phyloP scores from a whole-genome alignment of 2,888 invertebrate species.

The Marronus borbonicus region DNA sequence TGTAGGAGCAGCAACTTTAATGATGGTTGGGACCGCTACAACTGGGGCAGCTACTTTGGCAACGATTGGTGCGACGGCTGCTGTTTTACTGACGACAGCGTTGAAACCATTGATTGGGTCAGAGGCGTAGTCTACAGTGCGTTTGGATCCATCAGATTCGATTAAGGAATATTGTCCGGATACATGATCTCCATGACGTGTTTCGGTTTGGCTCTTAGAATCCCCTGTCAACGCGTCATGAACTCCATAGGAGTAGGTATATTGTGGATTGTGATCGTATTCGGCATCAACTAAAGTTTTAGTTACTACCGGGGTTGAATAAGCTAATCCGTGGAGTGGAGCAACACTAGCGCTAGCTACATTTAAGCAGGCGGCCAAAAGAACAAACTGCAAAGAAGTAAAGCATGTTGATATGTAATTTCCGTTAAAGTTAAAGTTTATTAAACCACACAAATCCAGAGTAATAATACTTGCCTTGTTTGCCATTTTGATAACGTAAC shows the following conservation, averaged over 20 bases:
- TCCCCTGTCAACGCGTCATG: slow-evolving; percentile 75
- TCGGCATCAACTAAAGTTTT: slow-evolving; percentile 61
- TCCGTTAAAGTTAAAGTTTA: not conserved
- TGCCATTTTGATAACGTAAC: no score
- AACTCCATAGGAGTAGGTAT: slow-evolving; percentile 75
- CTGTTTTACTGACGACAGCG: slow-evolving; percentile 73
- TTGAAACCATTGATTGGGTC: slow-evolving; percentile 73
- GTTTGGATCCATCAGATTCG: slow-evolving; percentile 77
- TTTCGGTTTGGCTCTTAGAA: slow-evolving; percentile 76
- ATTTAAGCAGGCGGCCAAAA: slow-evolving; percentile 60
- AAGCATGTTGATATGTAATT: not conserved
- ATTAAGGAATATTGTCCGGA: slow-evolving; percentile 74
- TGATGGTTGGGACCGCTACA: slow-evolving; percentile 54
- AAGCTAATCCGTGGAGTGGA: slow-evolving; percentile 51
- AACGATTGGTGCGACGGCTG: slow-evolving; percentile 67
- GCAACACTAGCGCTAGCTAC: slow-evolving; percentile 58
- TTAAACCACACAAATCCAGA: not conserved
- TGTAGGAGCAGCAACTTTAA: slow-evolving; percentile 42
- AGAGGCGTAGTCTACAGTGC: slow-evolving; percentile 76
- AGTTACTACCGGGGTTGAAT: slow-evolving; percentile 52
- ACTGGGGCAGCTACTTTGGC: slow-evolving; percentile 59
- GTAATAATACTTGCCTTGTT: not conserved
- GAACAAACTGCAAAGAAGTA: slow-evolving; percentile 57
- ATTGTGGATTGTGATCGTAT: slow-evolving; percentile 70
- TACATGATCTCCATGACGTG: slow-evolving; percentile 76